Conservation (phyloP, 2,113 vertebrate genomes). For the Passer domesticus region DNA sequence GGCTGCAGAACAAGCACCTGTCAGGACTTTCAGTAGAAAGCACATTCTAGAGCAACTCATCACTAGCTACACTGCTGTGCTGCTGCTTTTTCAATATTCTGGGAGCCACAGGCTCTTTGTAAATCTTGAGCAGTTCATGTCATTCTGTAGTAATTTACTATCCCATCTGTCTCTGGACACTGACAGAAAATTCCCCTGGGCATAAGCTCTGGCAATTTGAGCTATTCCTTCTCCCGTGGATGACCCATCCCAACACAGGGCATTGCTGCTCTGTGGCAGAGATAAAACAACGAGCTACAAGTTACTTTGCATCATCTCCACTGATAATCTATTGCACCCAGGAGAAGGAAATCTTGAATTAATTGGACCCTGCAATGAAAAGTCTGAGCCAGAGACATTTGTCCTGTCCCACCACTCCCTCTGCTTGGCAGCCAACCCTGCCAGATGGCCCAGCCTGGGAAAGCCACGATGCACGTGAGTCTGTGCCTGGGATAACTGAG, state of each 20-base stretch:
- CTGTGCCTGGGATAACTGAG: not conserved
- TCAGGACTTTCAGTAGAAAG: not conserved
- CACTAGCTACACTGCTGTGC: not conserved
- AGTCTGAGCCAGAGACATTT: not conserved
- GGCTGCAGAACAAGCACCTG: not conserved
- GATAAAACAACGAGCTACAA: not conserved
- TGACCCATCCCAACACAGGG: not conserved
- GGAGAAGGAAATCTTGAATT: not conserved
- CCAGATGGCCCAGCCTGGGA: not conserved
- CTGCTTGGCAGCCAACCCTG: not conserved
- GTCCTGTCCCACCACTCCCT: not conserved
- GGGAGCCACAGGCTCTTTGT: not conserved
- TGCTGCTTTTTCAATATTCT: not conserved
- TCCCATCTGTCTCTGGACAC: not conserved
- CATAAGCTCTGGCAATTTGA: not conserved
- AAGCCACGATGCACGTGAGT: not conserved
- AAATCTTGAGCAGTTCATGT: not conserved
- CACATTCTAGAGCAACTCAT: not conserved
- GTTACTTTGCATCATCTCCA: not conserved
- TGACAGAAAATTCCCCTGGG: not conserved
- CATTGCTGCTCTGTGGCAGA: not conserved
- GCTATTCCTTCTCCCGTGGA: not conserved
- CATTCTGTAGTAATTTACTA: not conserved
- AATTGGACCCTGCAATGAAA: not conserved
- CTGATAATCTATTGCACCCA: not conserved